Evolutionary conservation across 2,888 invertebrate species (phyloP).

Genomic region (Orthonevra nobilis): DNA sequence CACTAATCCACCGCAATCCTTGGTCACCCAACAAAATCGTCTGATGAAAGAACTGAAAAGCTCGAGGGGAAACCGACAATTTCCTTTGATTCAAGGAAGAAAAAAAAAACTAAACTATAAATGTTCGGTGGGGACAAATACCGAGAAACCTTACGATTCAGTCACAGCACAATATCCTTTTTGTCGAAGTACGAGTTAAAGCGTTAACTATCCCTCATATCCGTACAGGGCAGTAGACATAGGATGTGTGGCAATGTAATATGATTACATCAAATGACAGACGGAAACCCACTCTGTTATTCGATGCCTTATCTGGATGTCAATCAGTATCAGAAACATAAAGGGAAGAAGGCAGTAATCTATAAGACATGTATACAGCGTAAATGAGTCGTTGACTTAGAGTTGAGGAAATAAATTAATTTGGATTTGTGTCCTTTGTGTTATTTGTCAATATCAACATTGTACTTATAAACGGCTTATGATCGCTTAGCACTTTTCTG

Average conservation of each 20-base stretch:
- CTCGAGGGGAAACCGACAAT: conserved; percentile 58
- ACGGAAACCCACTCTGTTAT: conserved; percentile 49
- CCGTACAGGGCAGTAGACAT: neutral
- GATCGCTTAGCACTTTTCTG: too few relatives aligned
- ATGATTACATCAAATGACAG: conserved; percentile 63
- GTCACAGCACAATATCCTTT: conserved; percentile 8
- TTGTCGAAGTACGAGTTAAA: neutral
- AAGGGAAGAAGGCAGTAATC: conserved; percentile 26
- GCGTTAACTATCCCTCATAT: too few relatives aligned
- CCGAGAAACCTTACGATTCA: conserved; percentile 45
- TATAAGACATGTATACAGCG: conserved; percentile 20
- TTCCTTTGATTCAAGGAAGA: conserved; percentile 54
- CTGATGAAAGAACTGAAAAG: conserved; percentile 14
- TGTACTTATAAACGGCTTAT: too few relatives aligned
- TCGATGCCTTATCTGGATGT: conserved; percentile 55
- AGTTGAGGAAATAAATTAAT: conserved; percentile 51
- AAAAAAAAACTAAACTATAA: conserved; percentile 37
- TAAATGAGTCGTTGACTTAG: conserved; percentile 59
- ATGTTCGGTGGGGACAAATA: conserved; percentile 22
- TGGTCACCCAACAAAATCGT: neutral
- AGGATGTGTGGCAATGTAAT: conserved; percentile 17
- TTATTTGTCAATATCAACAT: conserved; percentile 30
- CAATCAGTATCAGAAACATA: too few relatives aligned
- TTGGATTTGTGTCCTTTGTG: conserved; percentile 55
- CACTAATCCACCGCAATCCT: conserved; percentile 48